A percentile compares a stretch with the other conserved stretches of the same genome.
phyloP scores from a whole-genome alignment of 2,797 vertebrate species.

The Platalea minor region DNA sequence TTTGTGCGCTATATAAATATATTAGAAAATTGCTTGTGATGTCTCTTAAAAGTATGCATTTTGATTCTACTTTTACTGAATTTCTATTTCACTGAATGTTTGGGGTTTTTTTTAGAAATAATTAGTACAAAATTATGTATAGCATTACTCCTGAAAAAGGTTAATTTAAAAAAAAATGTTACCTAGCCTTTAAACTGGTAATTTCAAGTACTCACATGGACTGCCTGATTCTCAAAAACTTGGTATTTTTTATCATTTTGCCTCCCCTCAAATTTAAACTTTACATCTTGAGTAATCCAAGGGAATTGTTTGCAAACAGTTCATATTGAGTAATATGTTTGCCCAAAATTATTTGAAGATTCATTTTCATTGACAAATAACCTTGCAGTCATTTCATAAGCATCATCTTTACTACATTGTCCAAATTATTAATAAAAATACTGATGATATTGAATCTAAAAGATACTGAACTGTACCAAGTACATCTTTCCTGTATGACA shows the following conservation, averaged over 20 bases:
- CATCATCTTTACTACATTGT: not conserved
- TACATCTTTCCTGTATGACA: not conserved
- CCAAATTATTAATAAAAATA: not conserved
- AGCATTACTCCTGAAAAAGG: not conserved
- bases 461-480: not conserved
- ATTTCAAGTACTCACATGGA: not conserved
- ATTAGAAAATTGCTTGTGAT: not conserved
- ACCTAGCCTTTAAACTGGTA: not conserved
- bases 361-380: not conserved
- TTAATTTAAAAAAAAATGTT: not conserved
- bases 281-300: not conserved
- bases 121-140: fast-evolving
- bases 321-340: not conserved
- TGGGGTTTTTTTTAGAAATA: not conserved
- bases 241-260: not conserved
- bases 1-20: not conserved
- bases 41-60: not conserved
- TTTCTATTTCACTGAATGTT: not conserved
- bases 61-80: not conserved
- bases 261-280: not conserved
- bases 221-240: not conserved
- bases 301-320: not conserved
- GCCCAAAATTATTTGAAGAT: not conserved
- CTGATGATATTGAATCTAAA: not conserved
- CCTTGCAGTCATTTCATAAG: not conserved